phyloP scores from a whole-genome alignment of 92 coral and sea anemone species.

The Paramuricea clavata region DNA sequence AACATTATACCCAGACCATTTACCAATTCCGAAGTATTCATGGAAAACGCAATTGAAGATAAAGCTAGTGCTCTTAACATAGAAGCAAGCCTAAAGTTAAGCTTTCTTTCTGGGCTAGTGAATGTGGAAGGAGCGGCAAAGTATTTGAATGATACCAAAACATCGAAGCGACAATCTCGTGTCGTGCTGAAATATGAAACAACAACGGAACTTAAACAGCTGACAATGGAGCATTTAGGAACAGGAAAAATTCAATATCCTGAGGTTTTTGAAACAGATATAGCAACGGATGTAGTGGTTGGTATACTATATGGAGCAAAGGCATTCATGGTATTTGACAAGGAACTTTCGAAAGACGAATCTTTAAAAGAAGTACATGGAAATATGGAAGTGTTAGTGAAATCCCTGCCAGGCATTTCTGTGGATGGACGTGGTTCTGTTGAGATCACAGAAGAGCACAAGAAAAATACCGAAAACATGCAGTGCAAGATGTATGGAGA shows the following conservation, averaged over 20 bases:
- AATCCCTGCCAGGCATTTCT: constrained; percentile 44
- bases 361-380: constrained; percentile 49
- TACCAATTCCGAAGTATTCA: constrained; percentile 23
- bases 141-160: constrained; percentile 51
- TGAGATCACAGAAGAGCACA: constrained; percentile 36
- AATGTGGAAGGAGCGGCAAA: constrained; percentile 63
- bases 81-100: constrained; percentile 52
- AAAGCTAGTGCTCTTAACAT: constrained; percentile 31
- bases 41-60: constrained; percentile 52
- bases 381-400: constrained; percentile 40
- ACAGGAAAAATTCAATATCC: constrained; percentile 51
- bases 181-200: constrained; percentile 56
- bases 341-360: constrained; percentile 46
- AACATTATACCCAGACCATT: constrained; percentile 35
- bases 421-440: constrained; percentile 8
- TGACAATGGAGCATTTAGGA: constrained; percentile 47
- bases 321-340: constrained; percentile 58
- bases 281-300: constrained; percentile 69
- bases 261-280: constrained; percentile 48
- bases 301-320: constrained; percentile 58
- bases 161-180: constrained; percentile 50
- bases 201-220: constrained; percentile 36
- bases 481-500: constrained; percentile 54
- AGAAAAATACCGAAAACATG: constrained; percentile 44
- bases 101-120: constrained; percentile 57